Evolutionary conservation across 2,113 vertebrate genomes (phyloP).

Genomic region (Oenanthe melanoleuca): DNA sequence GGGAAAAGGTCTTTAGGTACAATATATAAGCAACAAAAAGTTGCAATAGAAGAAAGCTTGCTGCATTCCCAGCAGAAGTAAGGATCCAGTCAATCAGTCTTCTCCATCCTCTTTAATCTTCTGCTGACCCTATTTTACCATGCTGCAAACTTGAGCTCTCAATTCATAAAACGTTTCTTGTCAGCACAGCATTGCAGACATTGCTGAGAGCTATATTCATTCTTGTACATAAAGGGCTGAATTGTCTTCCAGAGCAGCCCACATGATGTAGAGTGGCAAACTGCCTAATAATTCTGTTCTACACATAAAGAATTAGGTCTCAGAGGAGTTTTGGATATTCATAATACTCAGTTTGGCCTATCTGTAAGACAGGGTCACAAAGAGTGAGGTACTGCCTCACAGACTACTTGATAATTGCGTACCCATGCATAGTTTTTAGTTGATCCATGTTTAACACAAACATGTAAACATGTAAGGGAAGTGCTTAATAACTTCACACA

Average conservation of each 20-base stretch:
- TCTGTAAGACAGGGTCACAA: background rate
- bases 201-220: slow-evolving; percentile 10
- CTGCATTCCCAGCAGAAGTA: background rate
- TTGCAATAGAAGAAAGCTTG: background rate
- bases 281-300: background rate
- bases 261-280: slow-evolving; percentile 41
- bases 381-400: background rate
- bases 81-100: background rate
- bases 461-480: background rate
- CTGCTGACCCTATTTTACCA: background rate
- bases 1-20: background rate
- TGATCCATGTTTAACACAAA: background rate
- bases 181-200: background rate
- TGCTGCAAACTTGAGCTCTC: background rate
- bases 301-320: background rate
- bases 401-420: background rate
- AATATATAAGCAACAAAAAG: background rate
- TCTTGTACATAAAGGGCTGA: background rate
- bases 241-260: slow-evolving; percentile 20
- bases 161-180: slow-evolving; percentile 25
- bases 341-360: background rate
- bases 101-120: background rate
- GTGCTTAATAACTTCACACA: background rate
- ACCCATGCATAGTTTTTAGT: background rate
- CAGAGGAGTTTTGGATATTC: background rate